Evolutionary conservation across 1,140 invertebrate species (phyloP).

Genomic region (Plodia interpunctella): DNA sequence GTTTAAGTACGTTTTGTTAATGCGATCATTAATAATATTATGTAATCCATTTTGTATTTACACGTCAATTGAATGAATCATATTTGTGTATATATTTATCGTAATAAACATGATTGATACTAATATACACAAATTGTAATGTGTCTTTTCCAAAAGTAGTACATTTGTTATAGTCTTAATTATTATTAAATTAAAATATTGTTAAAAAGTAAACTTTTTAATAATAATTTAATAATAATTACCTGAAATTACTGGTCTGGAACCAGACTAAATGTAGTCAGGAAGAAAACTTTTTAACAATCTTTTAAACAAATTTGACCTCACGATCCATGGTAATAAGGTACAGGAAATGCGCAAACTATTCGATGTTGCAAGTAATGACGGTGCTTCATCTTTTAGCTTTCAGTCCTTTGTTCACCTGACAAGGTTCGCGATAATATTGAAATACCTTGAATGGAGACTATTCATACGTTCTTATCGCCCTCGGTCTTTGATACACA

Average conservation of each 20-base stretch:
- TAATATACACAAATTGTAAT: too few species aligned
- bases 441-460: constrained; percentile 63
- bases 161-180: neutral
- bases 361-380: constrained; percentile 39
- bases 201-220: too few species aligned
- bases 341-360: constrained; percentile 5
- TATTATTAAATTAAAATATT: too few species aligned
- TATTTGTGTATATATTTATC: too few species aligned
- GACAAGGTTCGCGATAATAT: constrained; percentile 68
- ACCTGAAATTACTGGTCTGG: too few species aligned
- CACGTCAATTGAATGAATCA: neutral
- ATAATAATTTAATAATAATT: too few species aligned
- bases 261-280: too few species aligned
- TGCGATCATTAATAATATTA: too few species aligned
- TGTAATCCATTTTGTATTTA: neutral
- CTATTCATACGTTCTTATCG: constrained; percentile 52
- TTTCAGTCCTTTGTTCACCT: constrained; percentile 51
- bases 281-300: too few species aligned
- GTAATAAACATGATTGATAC: too few species aligned
- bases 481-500: constrained; percentile 35
- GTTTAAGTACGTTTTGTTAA: too few species aligned
- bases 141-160: neutral
- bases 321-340: neutral
- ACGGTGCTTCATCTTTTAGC: constrained; percentile 53
- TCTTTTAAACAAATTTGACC: neutral